Percentiles rank a stretch among this genome's conserved stretches.
Conservation (phyloP, 2,113 vertebrate genomes). For the Coptodon rendalli region DNA sequence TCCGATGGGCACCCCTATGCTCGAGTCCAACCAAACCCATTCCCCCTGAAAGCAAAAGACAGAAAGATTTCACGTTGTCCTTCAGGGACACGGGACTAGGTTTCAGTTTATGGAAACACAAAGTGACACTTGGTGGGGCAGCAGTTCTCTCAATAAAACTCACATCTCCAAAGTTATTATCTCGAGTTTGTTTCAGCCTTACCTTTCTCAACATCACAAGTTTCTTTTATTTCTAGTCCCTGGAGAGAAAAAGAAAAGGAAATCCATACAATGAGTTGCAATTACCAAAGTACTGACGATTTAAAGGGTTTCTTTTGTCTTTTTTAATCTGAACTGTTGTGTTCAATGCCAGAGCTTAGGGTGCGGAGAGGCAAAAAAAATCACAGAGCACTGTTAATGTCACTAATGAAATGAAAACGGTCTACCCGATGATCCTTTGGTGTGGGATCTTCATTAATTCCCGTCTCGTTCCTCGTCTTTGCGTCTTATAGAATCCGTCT, state of each 20-base stretch:
- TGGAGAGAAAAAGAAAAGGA: background rate
- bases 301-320: background rate
- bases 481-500: background rate
- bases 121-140: background rate
- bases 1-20: conserved; percentile 77
- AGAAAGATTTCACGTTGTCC: background rate
- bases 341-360: background rate
- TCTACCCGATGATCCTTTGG: background rate
- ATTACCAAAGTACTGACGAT: background rate
- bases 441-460: conserved; percentile 6
- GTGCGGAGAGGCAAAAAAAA: background rate
- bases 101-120: background rate
- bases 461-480: background rate
- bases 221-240: background rate
- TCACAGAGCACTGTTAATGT: background rate
- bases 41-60: conserved; percentile 76
- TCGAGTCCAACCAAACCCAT: conserved; percentile 83
- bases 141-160: background rate
- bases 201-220: conserved; percentile 55
- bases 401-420: background rate
- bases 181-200: background rate
- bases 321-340: background rate
- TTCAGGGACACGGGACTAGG: background rate
- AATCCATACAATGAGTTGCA: background rate
- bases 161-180: background rate